Evolutionary conservation across 2,797 vertebrate genomes (phyloP).

Genomic region (Acestrorhynchus altus): DNA sequence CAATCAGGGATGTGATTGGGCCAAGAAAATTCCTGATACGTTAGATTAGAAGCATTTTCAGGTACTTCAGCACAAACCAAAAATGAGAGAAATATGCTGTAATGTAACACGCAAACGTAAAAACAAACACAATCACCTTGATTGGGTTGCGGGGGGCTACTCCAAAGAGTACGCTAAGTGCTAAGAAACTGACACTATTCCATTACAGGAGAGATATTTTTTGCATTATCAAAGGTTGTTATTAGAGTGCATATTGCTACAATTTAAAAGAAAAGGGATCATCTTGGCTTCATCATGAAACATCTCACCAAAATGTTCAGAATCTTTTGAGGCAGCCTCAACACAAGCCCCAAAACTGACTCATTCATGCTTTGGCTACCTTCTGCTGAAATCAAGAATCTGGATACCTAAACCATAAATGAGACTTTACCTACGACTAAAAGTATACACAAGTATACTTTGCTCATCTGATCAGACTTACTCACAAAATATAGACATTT

Average conservation of each 20-base stretch:
- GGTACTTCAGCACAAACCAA: constrained; percentile 3
- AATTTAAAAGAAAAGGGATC: constrained; percentile 26
- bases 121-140: constrained; percentile 7
- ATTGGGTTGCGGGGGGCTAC: constrained; percentile 25
- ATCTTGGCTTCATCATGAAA: constrained; percentile 29
- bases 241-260: constrained; percentile 35
- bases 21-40: neutral
- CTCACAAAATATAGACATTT: constrained; percentile 37
- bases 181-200: constrained; percentile 34
- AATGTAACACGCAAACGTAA: neutral
- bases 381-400: neutral
- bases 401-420: neutral
- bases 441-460: neutral
- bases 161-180: constrained; percentile 39
- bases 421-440: neutral
- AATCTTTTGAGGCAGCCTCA: constrained; percentile 18
- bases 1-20: constrained; percentile 51
- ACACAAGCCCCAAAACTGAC: constrained; percentile 5
- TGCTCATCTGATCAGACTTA: constrained; percentile 21
- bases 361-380: too few species aligned
- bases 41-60: neutral
- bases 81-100: constrained; percentile 10
- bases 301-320: neutral
- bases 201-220: neutral
- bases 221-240: constrained; percentile 7